These are phyloP conservation scores for Eupithecia insigniata DNA, from an alignment of 2,888 invertebrate species.

Conservation along the genomic window DNA sequence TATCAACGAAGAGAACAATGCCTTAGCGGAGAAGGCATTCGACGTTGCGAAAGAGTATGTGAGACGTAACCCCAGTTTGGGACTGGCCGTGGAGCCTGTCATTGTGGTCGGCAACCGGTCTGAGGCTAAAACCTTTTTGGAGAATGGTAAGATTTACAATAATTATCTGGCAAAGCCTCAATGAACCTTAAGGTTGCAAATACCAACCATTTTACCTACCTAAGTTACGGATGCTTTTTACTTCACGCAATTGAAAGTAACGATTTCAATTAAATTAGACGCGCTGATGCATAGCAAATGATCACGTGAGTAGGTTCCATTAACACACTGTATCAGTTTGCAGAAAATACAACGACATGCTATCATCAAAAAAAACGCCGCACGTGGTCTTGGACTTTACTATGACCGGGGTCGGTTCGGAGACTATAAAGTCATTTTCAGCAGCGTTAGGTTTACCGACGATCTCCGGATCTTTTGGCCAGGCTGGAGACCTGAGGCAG, in stretches of 20 bases:
- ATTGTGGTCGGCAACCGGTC: slow-evolving; percentile 88
- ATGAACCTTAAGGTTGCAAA: neutral
- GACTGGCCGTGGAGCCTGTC: slow-evolving; percentile 85
- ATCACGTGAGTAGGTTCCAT: slow-evolving; percentile 14
- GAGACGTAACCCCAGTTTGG: slow-evolving; percentile 87
- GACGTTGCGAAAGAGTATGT: slow-evolving; percentile 89
- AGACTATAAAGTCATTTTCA: slow-evolving; percentile 93
- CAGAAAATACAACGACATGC: slow-evolving; percentile 87
- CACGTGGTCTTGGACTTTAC: slow-evolving; percentile 93
- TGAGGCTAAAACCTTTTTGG: slow-evolving; percentile 88
- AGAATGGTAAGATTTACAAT: slow-evolving; percentile 84
- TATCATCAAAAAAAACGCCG: slow-evolving; percentile 87
- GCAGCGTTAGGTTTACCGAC: slow-evolving; percentile 92
- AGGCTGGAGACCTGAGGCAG: slow-evolving; percentile 91
- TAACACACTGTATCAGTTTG: slow-evolving; percentile 75
- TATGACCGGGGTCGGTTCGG: slow-evolving; percentile 91
- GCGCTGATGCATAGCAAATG: slow-evolving; percentile 25
- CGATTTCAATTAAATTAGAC: slow-evolving; percentile 17
- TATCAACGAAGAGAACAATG: slow-evolving; percentile 90
- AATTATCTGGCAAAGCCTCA: neutral
- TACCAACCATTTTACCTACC: neutral
- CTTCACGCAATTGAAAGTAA: slow-evolving; percentile 17
- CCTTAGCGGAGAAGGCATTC: slow-evolving; percentile 88
- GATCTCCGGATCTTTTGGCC: slow-evolving; percentile 93
- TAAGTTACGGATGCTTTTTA: slow-evolving; percentile 14